Conservation (phyloP, 2,113 vertebrate genomes). For the Notarius quadriscutis region DNA sequence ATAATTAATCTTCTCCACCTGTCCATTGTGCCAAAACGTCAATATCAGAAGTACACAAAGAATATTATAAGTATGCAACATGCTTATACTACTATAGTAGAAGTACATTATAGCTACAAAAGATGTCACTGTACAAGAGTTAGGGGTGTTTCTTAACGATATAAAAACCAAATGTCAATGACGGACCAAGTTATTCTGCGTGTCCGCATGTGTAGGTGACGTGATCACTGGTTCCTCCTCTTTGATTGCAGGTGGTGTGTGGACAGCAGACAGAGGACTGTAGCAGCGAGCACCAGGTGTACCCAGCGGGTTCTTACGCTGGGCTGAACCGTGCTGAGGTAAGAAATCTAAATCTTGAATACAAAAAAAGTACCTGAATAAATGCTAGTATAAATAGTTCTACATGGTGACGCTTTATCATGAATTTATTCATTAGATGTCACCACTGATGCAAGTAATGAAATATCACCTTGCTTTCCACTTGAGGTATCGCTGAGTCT, state of each 20-base stretch:
- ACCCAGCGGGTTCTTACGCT: constrained; percentile 74
- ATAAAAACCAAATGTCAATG: background rate
- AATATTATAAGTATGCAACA: background rate
- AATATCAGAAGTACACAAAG: background rate
- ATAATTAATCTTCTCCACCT: constrained; percentile 60
- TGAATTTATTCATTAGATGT: background rate
- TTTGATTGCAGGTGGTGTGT: constrained; percentile 74
- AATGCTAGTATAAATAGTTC: background rate
- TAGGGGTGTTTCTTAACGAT: no score
- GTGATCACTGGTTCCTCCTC: constrained; percentile 76
- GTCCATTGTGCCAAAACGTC: constrained; percentile 2
- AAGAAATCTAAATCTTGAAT: constrained; percentile 74
- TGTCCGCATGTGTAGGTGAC: constrained; percentile 26
- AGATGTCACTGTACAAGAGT: background rate
- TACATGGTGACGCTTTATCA: no score
- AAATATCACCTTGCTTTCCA: constrained; percentile 65
- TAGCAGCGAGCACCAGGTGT: constrained; percentile 67
- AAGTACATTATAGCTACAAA: background rate
- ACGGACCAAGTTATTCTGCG: constrained; percentile 48
- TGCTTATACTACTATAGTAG: background rate
- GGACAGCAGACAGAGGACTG: constrained; percentile 74
- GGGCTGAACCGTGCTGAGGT: constrained; percentile 69
- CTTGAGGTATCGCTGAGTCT: constrained; percentile 65
- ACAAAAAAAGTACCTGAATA: background rate
- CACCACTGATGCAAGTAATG: background rate